Evolutionary conservation across 2,797 vertebrate genomes (phyloP).

Genomic region (Buphagus erythrorhynchus): DNA sequence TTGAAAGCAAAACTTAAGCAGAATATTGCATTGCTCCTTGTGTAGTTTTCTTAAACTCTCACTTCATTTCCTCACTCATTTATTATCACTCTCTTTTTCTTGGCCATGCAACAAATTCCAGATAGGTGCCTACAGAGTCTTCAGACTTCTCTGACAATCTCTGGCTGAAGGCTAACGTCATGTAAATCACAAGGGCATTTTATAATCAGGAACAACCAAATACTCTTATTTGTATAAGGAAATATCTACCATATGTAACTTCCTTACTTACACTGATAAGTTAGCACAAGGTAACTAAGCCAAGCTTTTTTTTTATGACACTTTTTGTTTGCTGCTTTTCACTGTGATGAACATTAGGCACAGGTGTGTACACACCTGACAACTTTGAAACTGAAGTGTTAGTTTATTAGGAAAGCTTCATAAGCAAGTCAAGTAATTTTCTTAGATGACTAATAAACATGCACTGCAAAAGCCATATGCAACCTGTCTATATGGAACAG

Average conservation of each 20-base stretch:
- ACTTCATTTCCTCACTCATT: background rate
- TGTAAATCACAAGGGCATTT: background rate
- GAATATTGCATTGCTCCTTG: background rate
- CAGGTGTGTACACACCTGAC: background rate
- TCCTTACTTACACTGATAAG: background rate
- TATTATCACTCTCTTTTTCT: background rate
- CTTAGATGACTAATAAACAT: background rate
- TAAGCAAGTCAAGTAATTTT: background rate
- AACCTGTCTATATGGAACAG: background rate
- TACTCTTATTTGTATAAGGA: background rate
- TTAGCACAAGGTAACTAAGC: background rate
- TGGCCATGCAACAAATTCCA: background rate
- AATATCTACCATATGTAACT: background rate
- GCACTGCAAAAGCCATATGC: background rate
- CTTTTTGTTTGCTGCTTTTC: background rate
- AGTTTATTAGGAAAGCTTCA: background rate
- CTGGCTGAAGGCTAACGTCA: background rate
- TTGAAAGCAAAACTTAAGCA: background rate
- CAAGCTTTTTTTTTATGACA: background rate
- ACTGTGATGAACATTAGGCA: background rate
- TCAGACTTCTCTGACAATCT: background rate
- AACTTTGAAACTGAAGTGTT: background rate
- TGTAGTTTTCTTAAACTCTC: background rate
- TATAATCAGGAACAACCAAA: background rate
- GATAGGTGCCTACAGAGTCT: background rate